phyloP scores from a whole-genome alignment of 2,888 invertebrate species.

The Heliconius ismenius region DNA sequence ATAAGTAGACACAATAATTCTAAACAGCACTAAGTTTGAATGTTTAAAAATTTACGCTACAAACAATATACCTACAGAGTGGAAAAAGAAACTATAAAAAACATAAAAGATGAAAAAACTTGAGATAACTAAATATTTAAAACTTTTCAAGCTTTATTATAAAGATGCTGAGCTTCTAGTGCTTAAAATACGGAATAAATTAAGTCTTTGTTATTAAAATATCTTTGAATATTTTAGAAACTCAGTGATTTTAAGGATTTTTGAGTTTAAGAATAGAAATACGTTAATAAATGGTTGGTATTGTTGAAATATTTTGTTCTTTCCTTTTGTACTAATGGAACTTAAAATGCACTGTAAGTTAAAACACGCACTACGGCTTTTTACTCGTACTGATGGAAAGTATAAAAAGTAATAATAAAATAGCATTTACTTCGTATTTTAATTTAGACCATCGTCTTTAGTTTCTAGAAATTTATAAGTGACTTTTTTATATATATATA shows the following conservation, averaged over 20 bases:
- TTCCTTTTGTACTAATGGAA: not conserved
- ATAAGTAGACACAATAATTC: too few species aligned
- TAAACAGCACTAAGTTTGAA: not conserved
- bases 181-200: conserved; percentile 17
- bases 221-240: conserved; percentile 14
- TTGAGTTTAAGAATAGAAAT: conserved; percentile 1
- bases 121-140: conserved; percentile 7
- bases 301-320: conserved; percentile 11
- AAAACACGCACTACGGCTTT: not conserved
- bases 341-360: not conserved
- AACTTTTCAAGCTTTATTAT: conserved; percentile 14
- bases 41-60: not conserved
- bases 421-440: not conserved
- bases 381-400: not conserved
- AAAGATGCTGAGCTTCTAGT: conserved; percentile 15
- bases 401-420: too few species aligned
- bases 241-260: conserved; percentile 5
- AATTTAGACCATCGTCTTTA: not conserved
- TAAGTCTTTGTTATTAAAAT: conserved; percentile 19
- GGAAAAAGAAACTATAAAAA: not conserved
- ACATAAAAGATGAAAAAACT: not conserved
- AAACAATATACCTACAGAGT: not conserved
- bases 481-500: too few species aligned
- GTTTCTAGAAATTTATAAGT: not conserved
- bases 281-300: not conserved